Conservation (phyloP, 2,888 invertebrate species). For the Coelinius sp. region DNA sequence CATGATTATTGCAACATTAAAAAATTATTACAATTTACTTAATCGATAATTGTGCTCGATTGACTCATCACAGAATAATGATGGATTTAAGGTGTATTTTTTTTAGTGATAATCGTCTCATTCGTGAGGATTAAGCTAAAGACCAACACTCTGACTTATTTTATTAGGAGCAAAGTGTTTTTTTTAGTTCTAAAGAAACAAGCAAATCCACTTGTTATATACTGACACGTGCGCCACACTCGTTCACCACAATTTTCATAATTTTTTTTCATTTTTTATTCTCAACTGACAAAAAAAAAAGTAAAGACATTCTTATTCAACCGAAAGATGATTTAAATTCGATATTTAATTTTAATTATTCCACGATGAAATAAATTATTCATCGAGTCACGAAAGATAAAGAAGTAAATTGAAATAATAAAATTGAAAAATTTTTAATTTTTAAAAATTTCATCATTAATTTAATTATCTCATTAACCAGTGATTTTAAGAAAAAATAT, state of each 20-base stretch:
- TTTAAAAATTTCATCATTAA: not conserved
- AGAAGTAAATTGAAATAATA: not conserved
- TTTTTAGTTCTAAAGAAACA: too few relatives aligned
- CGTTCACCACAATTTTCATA: not conserved
- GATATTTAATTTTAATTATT: not conserved
- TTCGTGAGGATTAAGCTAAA: too few relatives aligned
- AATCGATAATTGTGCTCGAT: not conserved
- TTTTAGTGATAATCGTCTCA: not conserved
- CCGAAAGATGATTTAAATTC: not conserved
- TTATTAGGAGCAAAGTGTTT: too few relatives aligned
- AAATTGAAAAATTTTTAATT: not conserved
- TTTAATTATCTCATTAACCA: too few relatives aligned
- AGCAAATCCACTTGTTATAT: too few relatives aligned
- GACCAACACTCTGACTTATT: too few relatives aligned
- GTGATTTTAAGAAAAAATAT: too few relatives aligned
- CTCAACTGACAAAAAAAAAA: not conserved
- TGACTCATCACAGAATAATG: not conserved
- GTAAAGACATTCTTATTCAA: not conserved
- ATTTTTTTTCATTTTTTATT: not conserved
- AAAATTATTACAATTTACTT: not conserved
- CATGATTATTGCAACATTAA: conserved; percentile 1
- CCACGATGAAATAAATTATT: not conserved
- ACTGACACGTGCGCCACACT: too few relatives aligned
- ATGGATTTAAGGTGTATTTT: not conserved
- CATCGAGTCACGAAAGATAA: not conserved